Evolutionary conservation across 2,113 vertebrate genomes (phyloP), one percentile per base, ranked within the genome.

Genomic region (Oceanodroma tethys): DNA sequence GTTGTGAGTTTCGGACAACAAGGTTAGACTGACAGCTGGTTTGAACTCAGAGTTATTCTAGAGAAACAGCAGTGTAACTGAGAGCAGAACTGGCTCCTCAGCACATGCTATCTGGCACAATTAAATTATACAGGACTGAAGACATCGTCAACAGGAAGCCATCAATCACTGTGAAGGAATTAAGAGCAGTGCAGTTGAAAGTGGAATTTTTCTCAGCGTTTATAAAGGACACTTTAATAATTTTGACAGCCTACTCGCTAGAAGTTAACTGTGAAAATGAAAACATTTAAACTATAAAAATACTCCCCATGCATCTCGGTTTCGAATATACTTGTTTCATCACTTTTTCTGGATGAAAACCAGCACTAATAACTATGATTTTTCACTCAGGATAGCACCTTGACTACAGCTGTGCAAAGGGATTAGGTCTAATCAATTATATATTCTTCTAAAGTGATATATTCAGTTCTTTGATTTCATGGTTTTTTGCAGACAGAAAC

Each of bases 401-500:
- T 88, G 87, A 81, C 78, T 93, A 62, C 89, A 86, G 78, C 71
- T 86, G 58, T 86, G 84, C 4, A 1, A 55, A 86, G 63, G 50
- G 67, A 95, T 94, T 91, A 94, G 62, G 47, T 89, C 74, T 93
- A 93, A 95, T 94, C 62, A 90, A 36, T 53, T 76, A 80, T 52
- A 47, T 76, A 55, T 25, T 67, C 58, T 76, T 82, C 76, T 66
- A 67, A 82, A 94, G 16, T 47, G 36, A 91, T 83, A 76, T 38
- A 95, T 88, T 93, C 36, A 36, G 56, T 88, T 86, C 71, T 92
- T 94, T 87, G 70, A 85, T 88, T 96, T 94, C 13, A n/a, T 80
- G 42, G 16, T 68, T 94, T 58, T 93, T 86, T 96, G 13, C 98
- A 99, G 99, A 99, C 99, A 10, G 99, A 99, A 97, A 98, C 93